Evolutionary conservation across 2,888 invertebrate species (phyloP).

Genomic region (Danaus chrysippus): DNA sequence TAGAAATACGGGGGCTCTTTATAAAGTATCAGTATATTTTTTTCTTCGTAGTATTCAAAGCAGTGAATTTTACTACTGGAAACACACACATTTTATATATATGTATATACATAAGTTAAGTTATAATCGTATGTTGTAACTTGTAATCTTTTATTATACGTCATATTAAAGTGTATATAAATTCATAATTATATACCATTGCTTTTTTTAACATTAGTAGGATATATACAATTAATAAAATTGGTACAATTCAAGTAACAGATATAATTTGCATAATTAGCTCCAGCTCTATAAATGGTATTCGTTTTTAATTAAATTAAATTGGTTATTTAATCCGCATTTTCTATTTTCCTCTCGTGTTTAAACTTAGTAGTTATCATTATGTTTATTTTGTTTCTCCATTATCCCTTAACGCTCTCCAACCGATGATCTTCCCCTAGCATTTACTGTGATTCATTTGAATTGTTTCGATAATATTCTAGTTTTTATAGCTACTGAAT

Average conservation of each 20-base stretch:
- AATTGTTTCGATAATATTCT: background rate
- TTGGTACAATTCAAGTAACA: no score
- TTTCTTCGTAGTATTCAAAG: conserved; percentile 22
- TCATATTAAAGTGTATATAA: no score
- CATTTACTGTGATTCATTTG: conserved; percentile 40
- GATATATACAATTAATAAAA: no score
- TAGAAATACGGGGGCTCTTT: conserved; percentile 17
- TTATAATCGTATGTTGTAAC: no score
- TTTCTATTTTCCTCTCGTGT: conserved; percentile 10
- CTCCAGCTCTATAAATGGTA: no score
- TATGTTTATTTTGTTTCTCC: conserved; percentile 33
- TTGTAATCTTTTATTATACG: no score
- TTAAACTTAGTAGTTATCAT: conserved; percentile 11
- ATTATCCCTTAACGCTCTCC: conserved; percentile 29
- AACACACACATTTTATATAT: background rate
- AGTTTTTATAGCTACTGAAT: no score
- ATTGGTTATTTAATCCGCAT: background rate
- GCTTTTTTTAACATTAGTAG: no score
- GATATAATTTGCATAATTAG: no score
- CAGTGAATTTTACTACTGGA: conserved; percentile 25
- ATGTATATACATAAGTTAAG: no score
- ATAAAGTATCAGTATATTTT: conserved; percentile 10
- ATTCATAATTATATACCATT: no score
- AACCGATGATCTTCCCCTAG: conserved; percentile 59
- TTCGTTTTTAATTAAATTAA: background rate